A percentile compares a stretch with the other conserved stretches of the same genome.
Evolutionary conservation across 2,797 vertebrate genomes (phyloP).

Genomic region (Helicolenus hilgendorfi): DNA sequence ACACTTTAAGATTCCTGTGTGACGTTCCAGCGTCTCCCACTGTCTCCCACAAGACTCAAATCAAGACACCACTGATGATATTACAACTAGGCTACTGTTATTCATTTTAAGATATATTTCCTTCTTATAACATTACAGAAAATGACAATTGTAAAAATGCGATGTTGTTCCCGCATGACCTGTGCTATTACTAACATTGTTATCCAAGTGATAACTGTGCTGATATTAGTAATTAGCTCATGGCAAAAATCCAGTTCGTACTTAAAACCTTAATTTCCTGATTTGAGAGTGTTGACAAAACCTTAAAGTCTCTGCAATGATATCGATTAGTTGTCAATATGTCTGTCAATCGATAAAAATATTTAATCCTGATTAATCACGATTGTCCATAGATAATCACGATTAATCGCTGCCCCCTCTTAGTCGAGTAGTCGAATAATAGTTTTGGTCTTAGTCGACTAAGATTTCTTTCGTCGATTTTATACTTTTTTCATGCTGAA

Average conservation of each 20-base stretch:
- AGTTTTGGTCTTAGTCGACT: no score
- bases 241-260: neutral
- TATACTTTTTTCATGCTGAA: no score
- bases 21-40: neutral
- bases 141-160: neutral
- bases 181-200: neutral
- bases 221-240: neutral
- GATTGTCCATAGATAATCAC: no score
- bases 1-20: neutral
- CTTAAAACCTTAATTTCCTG: neutral
- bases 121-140: neutral
- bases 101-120: neutral
- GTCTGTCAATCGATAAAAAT: no score
- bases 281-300: no score
- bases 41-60: neutral
- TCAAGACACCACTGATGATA: neutral
- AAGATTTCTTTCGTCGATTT: no score
- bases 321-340: no score
- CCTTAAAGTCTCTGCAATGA: neutral
- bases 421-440: no score
- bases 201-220: neutral
- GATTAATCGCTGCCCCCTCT: no score
- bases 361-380: no score
- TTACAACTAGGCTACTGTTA: neutral
- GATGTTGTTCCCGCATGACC: neutral